Evolutionary conservation across 2,113 vertebrate genomes (phyloP), one percentile per base, ranked within the genome.

Genomic region (Pelusios castaneus): DNA sequence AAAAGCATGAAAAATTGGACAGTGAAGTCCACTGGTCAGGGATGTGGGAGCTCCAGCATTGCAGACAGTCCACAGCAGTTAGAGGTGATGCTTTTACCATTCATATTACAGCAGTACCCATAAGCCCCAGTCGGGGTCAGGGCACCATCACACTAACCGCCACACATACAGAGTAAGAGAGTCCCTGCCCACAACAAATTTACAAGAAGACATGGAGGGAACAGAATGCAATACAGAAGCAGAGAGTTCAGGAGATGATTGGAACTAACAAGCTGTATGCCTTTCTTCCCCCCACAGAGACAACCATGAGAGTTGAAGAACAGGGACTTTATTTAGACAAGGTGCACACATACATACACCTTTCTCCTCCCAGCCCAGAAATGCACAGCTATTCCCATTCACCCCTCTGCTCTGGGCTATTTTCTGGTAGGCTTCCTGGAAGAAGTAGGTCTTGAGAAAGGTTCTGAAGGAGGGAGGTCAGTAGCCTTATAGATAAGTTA

Each of bases 241-340:
- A 67, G 86, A 92, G 10, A 85, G 27, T 24, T 56, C 63, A 63
- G 79, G 6, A 63, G n/a, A 54, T 0, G 1, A 17, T 3, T 24
- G 10, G 22, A 29, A 63, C 0, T 47, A 47, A 0, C n/a, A 58
- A 43, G 25, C 3, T 1, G 8, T 82, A 82, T 67, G 17, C 51
- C 31, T 79, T n/a, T 10, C 25, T 13, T 11, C 55, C 77, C 16
- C 10, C 4, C 21, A 21, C 8, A 86, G 56, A 49, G 2, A 56
- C 0, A 2, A 49, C 6, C 41, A 95, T 84, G 10, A 47, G 16
- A 4, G 80, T 0, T 45, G 19, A 8, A 0, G 63, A 4, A 80
- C 27, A 87, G n/a, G n/a, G n/a, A 19, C 4, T 21, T 49, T 82
- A 80, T n/a, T 73, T 43, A 45, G 22, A 56, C 31, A 3, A 86